Conservation (phyloP, 1,140 invertebrate genomes). For the Dreissena rostriformis region DNA sequence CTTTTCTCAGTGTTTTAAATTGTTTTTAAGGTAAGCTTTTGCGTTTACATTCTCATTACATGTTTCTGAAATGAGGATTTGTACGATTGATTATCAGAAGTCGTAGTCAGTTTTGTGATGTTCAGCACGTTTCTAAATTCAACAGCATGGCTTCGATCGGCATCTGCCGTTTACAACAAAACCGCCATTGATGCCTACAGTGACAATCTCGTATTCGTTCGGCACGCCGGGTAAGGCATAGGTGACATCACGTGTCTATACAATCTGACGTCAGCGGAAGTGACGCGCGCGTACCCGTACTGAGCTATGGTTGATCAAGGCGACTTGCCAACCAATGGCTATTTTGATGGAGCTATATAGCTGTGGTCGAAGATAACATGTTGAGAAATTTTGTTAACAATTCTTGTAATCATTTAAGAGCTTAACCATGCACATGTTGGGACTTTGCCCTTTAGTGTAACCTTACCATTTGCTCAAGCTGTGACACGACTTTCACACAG, state of each 20-base stretch:
- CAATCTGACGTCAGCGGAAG: conserved; percentile 56
- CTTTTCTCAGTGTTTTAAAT: no score
- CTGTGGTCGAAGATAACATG: conserved; percentile 69
- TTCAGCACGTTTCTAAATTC: no score
- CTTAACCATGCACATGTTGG: no score
- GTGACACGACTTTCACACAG: no score
- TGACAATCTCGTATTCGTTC: conserved; percentile 64
- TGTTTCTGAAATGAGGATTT: no score
- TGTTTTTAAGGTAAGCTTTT: no score
- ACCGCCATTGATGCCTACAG: conserved; percentile 57
- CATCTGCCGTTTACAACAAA: conserved; percentile 66
- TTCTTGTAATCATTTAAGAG: no score
- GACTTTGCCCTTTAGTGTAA: no score
- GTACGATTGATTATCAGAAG: no score
- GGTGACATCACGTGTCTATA: conserved; percentile 61
- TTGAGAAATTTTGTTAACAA: not conserved
- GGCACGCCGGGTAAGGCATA: conserved; percentile 56
- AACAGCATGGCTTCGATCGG: conserved; percentile 69
- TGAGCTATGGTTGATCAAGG: conserved; percentile 62
- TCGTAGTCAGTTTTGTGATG: not conserved
- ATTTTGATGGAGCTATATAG: conserved; percentile 64
- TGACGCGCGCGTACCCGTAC: conserved; percentile 60
- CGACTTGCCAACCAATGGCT: conserved; percentile 48
- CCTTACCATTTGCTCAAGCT: no score
- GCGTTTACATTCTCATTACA: no score